Conservation (phyloP, 2,113 vertebrate genomes). For the Vulpes ferrilata region DNA sequence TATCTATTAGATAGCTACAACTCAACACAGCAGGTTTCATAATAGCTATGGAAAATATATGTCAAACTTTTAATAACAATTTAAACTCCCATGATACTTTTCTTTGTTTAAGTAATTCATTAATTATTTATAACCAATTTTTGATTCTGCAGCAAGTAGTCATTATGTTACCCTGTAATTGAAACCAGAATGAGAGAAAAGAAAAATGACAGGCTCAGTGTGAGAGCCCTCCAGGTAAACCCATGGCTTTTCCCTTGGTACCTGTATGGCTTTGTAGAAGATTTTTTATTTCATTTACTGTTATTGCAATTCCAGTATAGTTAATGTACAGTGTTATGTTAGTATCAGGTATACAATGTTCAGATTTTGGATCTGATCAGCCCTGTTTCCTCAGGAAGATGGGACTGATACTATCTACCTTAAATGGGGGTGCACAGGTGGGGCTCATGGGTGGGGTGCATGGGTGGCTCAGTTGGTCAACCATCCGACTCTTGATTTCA, state of each 20-base stretch:
- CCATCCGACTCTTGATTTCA: neutral
- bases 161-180: neutral
- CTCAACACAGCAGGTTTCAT: neutral
- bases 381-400: neutral
- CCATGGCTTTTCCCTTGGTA: neutral
- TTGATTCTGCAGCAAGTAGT: neutral
- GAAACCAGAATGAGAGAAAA: neutral
- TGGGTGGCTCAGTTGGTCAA: neutral
- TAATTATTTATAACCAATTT: neutral
- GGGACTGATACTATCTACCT: neutral
- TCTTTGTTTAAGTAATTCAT: neutral
- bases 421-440: neutral
- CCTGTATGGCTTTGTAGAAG: neutral
- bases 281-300: neutral
- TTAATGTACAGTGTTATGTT: neutral
- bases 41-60: neutral
- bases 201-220: neutral
- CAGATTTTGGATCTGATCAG: neutral
- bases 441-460: neutral
- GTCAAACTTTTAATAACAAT: neutral
- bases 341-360: neutral
- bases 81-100: neutral
- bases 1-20: neutral
- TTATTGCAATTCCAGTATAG: neutral
- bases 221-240: neutral